These are phyloP conservation scores for Crematogaster levior DNA, from an alignment of 2,888 invertebrate genomes.

Conservation along the genomic window DNA sequence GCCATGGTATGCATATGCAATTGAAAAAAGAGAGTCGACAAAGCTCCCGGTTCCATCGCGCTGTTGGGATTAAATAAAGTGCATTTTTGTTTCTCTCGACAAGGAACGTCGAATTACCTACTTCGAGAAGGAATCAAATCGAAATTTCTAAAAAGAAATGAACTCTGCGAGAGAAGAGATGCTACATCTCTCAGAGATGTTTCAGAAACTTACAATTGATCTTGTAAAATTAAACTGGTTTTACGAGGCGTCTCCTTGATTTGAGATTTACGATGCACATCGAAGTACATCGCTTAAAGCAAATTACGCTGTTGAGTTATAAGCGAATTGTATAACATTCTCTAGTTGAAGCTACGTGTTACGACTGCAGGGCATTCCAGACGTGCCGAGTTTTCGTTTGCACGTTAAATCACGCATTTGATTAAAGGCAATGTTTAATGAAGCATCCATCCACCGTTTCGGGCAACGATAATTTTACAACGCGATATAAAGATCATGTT, in stretches of 20 bases:
- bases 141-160: slow-evolving; percentile 1
- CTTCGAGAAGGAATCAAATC: slow-evolving; percentile 32
- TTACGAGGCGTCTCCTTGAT: slow-evolving; percentile 15
- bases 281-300: not conserved
- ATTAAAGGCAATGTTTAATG: slow-evolving; percentile 49
- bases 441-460: slow-evolving; percentile 22
- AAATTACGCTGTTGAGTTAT: slow-evolving; percentile 41
- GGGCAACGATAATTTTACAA: slow-evolving; percentile 2
- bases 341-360: slow-evolving; percentile 25
- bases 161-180: not conserved
- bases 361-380: slow-evolving; percentile 11
- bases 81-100: slow-evolving; percentile 76
- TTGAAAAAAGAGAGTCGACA: slow-evolving; percentile 64
- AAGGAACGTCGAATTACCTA: slow-evolving; percentile 35
- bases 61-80: slow-evolving; percentile 76
- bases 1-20: slow-evolving; percentile 61
- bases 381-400: slow-evolving; percentile 42
- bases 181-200: not conserved
- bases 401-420: slow-evolving; percentile 41
- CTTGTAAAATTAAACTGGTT: slow-evolving; percentile 26
- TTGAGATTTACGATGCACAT: slow-evolving; percentile 19
- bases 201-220: slow-evolving; percentile 14
- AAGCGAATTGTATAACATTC: slow-evolving; percentile 46
- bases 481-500: not conserved
- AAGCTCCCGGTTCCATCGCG: slow-evolving; percentile 75